phyloP scores from a whole-genome alignment of 2,113 vertebrate species.

The Monopterus albus region DNA sequence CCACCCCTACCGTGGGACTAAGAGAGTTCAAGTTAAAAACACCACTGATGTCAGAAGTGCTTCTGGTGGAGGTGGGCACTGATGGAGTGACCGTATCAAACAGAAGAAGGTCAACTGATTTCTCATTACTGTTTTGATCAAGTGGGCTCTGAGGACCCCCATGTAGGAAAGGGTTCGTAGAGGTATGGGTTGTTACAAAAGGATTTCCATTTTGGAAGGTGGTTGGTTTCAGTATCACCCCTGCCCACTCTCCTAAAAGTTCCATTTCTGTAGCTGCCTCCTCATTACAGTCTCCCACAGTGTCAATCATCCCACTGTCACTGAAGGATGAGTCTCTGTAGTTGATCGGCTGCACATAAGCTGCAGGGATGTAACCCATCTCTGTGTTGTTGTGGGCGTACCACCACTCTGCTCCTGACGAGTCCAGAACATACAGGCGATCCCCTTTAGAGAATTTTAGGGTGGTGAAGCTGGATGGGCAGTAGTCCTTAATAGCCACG shows the following conservation, averaged over 20 bases:
- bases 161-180: constrained; percentile 92
- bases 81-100: constrained; percentile 82
- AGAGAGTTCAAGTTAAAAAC: constrained; percentile 80
- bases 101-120: constrained; percentile 84
- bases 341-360: constrained; percentile 90
- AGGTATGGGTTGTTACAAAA: constrained; percentile 83
- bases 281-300: constrained; percentile 85
- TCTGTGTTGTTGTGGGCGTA: constrained; percentile 97
- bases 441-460: constrained; percentile 97
- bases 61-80: constrained; percentile 65
- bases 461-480: constrained; percentile 95
- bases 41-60: constrained; percentile 68
- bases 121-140: constrained; percentile 76
- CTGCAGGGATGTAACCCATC: constrained; percentile 97
- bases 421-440: constrained; percentile 93
- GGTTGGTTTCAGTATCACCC: constrained; percentile 73
- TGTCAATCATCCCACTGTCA: constrained; percentile 94
- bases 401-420: constrained; percentile 96
- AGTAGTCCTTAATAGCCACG: constrained; percentile 95
- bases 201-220: constrained; percentile 86
- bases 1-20: constrained; percentile 49
- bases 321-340: constrained; percentile 88
- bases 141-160: constrained; percentile 68
- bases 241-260: constrained; percentile 86
- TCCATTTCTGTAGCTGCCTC: constrained; percentile 89